A percentile compares a stretch with the other conserved stretches of the same genome.
These are phyloP conservation scores for Amorpha juglandis DNA, from an alignment of 2,888 invertebrate genomes.

Conservation along the genomic window DNA sequence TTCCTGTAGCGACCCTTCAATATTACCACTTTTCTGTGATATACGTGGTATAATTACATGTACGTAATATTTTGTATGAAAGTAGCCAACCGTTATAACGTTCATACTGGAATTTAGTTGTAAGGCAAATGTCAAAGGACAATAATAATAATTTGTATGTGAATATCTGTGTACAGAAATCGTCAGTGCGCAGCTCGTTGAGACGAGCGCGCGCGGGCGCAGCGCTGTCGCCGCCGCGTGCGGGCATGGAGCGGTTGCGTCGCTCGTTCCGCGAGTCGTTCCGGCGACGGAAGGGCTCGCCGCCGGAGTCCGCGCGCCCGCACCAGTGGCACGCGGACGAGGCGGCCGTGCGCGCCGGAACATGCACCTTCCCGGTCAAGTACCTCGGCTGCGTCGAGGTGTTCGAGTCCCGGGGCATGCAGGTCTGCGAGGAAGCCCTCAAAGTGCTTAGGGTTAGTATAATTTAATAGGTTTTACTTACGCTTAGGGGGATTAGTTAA, in stretches of 20 bases:
- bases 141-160: slow-evolving; percentile 9
- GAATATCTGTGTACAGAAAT: slow-evolving; percentile 64
- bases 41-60: too few species aligned
- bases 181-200: slow-evolving; percentile 78
- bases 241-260: slow-evolving; percentile 93
- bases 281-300: slow-evolving; percentile 93
- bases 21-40: too few species aligned
- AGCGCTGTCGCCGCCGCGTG: slow-evolving; percentile 80
- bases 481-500: neutral
- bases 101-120: neutral
- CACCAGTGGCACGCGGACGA: slow-evolving; percentile 99
- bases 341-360: slow-evolving; percentile 96
- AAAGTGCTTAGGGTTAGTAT: slow-evolving; percentile 95
- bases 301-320: slow-evolving; percentile 96
- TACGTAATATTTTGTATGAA: too few species aligned
- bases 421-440: slow-evolving; percentile 99
- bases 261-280: slow-evolving; percentile 97
- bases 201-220: slow-evolving; percentile 77
- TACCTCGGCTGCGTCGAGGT: slow-evolving; percentile 99
- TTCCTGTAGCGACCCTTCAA: too few species aligned
- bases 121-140: slow-evolving; percentile 11
- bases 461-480: neutral
- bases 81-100: neutral
- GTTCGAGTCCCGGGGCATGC: slow-evolving; percentile 99
- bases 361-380: slow-evolving; percentile 98